phyloP scores from a whole-genome alignment of 2,113 vertebrate species.

The Brienomyrus longianalis region DNA sequence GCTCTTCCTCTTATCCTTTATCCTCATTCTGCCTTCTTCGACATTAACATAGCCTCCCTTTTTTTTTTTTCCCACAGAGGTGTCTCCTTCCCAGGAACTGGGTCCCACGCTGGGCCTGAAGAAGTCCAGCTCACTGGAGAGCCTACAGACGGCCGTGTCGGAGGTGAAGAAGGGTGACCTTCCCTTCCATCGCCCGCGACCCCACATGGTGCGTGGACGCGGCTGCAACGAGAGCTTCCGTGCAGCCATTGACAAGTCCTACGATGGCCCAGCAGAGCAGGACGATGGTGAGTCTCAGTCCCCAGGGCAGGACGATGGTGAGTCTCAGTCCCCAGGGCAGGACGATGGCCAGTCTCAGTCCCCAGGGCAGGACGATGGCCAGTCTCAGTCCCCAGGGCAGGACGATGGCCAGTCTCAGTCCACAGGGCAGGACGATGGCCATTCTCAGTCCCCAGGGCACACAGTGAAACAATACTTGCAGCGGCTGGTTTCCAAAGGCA shows the following conservation, averaged over 20 bases:
- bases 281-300: slow-evolving; percentile 69
- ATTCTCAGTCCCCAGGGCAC: no score
- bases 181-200: slow-evolving; percentile 85
- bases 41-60: slow-evolving; percentile 11
- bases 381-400: no score
- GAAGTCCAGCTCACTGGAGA: slow-evolving; percentile 95
- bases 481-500: not conserved
- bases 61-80: slow-evolving; percentile 39
- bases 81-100: slow-evolving; percentile 61
- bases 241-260: slow-evolving; percentile 96
- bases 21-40: not conserved
- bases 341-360: not conserved
- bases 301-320: not conserved
- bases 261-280: slow-evolving; percentile 81
- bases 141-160: slow-evolving; percentile 89
- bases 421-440: no score
- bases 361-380: no score
- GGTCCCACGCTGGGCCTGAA: slow-evolving; percentile 92
- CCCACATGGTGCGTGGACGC: slow-evolving; percentile 86
- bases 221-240: slow-evolving; percentile 97
- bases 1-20: not conserved
- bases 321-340: not conserved
- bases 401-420: not conserved
- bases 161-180: slow-evolving; percentile 86
- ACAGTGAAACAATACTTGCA: not conserved